phyloP scores from a whole-genome alignment of 2,797 vertebrate species.

The Phataginus tetradactyla region DNA sequence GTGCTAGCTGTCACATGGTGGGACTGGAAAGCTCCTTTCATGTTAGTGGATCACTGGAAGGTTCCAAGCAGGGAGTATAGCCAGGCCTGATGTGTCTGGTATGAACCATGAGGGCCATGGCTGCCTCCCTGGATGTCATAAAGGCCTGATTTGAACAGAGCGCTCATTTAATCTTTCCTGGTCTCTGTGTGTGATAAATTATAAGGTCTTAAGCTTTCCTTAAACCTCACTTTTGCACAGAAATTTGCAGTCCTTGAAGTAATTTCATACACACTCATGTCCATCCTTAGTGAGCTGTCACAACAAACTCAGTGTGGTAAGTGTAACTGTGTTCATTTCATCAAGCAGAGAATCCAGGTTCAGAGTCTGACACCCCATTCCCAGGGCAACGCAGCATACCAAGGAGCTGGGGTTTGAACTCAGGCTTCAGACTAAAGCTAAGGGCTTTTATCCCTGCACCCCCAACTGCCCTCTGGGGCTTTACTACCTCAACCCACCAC shows the following conservation, averaged over 20 bases:
- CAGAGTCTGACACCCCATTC: not conserved
- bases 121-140: too few relatives aligned
- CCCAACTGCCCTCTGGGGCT: not conserved
- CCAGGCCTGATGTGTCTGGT: accelerated
- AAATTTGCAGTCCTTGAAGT: not conserved
- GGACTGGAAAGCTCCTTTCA: not conserved
- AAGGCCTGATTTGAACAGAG: not conserved
- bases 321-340: not conserved
- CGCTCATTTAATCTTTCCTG: not conserved
- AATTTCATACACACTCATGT: not conserved
- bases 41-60: not conserved
- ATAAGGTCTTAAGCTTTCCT: not conserved
- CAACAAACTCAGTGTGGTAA: not conserved
- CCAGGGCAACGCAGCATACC: too few relatives aligned
- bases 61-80: not conserved
- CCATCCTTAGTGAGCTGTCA: not conserved
- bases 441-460: not conserved
- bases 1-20: accelerated
- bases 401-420: not conserved
- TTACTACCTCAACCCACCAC: not conserved
- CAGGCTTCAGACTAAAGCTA: not conserved
- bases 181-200: not conserved
- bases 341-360: not conserved
- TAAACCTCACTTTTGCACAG: not conserved
- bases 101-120: accelerated